Base-by-base conservation (phyloP, 2,113 vertebrate species). In the Chamaetylas fuelleborni region DNA sequence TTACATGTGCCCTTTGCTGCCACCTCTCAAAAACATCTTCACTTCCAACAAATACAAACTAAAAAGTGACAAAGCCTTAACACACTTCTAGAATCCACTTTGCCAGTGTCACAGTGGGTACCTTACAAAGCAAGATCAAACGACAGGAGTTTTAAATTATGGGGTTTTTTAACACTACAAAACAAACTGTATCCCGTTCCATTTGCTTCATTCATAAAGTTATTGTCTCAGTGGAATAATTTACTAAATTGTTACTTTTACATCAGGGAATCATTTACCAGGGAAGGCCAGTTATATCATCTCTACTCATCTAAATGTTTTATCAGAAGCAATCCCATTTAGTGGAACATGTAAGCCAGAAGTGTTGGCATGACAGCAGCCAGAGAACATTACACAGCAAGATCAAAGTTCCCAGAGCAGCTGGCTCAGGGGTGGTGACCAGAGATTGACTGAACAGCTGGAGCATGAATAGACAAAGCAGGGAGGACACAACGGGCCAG, bases 61-160 rank as follows among this genome's bases (percentile, higher is more conserved):
- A 42, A 91, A 90, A 77, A 58, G 43, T 25, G 71, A 10, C 38
- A 40, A 96, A 90, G 87, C 70, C 70, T 65, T 33, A 64, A 50
- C 29, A 34, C 5, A 3, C 43, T 18, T 64, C 28, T 4, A 84
- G 69, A 62, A 82, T 56, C 77, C 38, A 25, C 34, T 54, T n/a
- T 13, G 64, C 61, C 57, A 23, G 31, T 42, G 31, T 92, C 90
- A 93, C 92, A 58, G 89, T 73, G 95, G 78, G 91, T 86, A 90
- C 64, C 84, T 95, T 51, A 65, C 54, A 84, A 74, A 93, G 53
- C 88, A 83, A 60, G 34, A 80, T 66, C 54, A 72, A 93, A 65
- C 15, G 19, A 81, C 24, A 50, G 40, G 29, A 58, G 7, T 36
- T 73, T n/a, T 74, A 9, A 42, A 38, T 58, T 66, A 45, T 20